Base-by-base conservation (phyloP, 2,888 invertebrate genomes). In the Pachycephus smyrnensis region DNA sequence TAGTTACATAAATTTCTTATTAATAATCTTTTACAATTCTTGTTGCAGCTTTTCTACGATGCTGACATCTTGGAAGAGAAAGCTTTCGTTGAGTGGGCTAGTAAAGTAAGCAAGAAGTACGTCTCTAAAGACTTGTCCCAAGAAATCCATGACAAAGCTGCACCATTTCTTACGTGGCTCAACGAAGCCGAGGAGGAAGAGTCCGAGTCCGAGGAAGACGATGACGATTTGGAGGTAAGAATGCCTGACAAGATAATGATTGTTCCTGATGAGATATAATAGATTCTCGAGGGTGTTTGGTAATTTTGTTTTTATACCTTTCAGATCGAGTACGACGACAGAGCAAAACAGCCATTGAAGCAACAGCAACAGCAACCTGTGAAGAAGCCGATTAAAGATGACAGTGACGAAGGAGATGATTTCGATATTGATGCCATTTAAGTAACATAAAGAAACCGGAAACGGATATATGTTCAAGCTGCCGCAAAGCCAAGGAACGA, bases 131-230 rank as follows among this genome's bases (percentile, higher is more conserved):
- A 99, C 91, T 92, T 98, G 80, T 96, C 96, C 80, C 95, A 96
- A 81, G 98, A 99, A 91, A 98, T 99, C 90, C 96, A 98, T 86
- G 95, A 96, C 83, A 96, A 97, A 89, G 98, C 98, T 76, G 95
- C 96, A 89, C 98, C 98, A 79, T 98, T 99, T 92, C 94, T 99
- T 81, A 97, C 96, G 89, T 99, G 99, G 99, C 94, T 99, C 86
- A 95, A 97, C 91, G 98, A 99, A 91, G 99, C 99, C 80, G 98
- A 98, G 90, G 98, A 98, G 92, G 98, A 98, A 90, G 96, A 96
- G 83, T 96, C 96, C 35, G 96, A 95, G n/a, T 94, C 94, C 69
- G 95, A 95, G 36, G 95, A 95, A 78, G 95, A 95, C 79, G 96
- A 96, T 82, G 95, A 95, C 73, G 94, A 94, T 88, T 93, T 95